phyloP scores from a whole-genome alignment of 2,888 invertebrate species.

The Tetragonisca angustula region DNA sequence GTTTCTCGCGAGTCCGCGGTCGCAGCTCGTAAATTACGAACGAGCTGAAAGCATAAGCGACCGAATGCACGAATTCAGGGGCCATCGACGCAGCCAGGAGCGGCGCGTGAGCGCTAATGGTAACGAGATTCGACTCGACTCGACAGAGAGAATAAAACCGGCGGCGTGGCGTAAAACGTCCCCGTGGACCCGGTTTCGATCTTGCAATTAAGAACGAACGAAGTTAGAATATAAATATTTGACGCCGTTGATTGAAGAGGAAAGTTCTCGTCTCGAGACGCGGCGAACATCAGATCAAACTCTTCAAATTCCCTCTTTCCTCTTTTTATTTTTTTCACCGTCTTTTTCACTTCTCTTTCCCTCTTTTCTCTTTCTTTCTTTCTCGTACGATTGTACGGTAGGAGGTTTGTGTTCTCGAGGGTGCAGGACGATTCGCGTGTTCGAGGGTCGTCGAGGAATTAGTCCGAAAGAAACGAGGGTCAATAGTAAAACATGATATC shows the following conservation, averaged over 20 bases:
- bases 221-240: conserved; percentile 30
- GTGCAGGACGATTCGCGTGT: neutral
- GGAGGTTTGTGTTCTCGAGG: no score
- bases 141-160: conserved; percentile 32
- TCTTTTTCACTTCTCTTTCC: neutral
- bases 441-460: neutral
- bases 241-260: neutral
- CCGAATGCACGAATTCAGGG: neutral
- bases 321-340: neutral
- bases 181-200: neutral
- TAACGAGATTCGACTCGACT: conserved; percentile 32
- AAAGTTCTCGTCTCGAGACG: neutral
- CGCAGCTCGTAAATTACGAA: conserved; percentile 13
- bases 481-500: conserved; percentile 36
- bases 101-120: neutral
- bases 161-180: neutral
- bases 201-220: conserved; percentile 23
- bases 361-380: neutral
- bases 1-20: neutral
- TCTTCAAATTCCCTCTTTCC: neutral
- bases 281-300: neutral
- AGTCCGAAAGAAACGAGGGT: conserved; percentile 17
- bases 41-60: neutral
- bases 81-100: neutral
- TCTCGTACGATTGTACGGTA: neutral